Conservation (phyloP, 2,888 invertebrate genomes). For the Scaptomyza parva region DNA sequence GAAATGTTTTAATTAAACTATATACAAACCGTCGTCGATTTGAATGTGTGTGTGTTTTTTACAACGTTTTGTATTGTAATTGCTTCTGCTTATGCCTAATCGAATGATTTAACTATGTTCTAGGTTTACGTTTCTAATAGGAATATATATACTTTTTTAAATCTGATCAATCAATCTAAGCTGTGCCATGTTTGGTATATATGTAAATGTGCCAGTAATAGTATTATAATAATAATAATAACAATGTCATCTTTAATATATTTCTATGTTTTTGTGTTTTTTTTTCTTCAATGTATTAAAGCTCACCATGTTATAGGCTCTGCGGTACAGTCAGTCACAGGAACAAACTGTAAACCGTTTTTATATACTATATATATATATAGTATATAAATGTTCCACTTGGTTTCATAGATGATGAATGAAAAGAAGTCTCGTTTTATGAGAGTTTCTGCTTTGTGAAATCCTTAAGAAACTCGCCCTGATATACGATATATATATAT, state of each 20-base stretch:
- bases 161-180: constrained; percentile 6
- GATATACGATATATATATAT: no score
- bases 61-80: not conserved
- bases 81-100: not conserved
- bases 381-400: not conserved
- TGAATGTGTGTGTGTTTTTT: not conserved
- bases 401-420: not conserved
- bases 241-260: not conserved
- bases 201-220: not conserved
- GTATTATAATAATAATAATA: not conserved
- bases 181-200: not conserved
- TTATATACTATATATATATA: not conserved
- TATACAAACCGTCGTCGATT: not conserved
- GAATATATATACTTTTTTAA: not conserved
- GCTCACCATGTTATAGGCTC: not conserved
- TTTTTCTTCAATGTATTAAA: not conserved
- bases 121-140: constrained; percentile 1
- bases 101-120: not conserved
- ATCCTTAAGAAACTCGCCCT: not conserved
- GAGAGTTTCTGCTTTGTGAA: not conserved
- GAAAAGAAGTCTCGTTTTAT: not conserved
- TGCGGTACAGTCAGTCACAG: not conserved
- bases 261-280: no score
- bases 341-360: constrained; percentile 2
- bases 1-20: not conserved